Percentiles rank a stretch among this genome's conserved stretches.
Conservation (phyloP, 64 coral and sea anemone species). For the Catalaphyllia jardinei region DNA sequence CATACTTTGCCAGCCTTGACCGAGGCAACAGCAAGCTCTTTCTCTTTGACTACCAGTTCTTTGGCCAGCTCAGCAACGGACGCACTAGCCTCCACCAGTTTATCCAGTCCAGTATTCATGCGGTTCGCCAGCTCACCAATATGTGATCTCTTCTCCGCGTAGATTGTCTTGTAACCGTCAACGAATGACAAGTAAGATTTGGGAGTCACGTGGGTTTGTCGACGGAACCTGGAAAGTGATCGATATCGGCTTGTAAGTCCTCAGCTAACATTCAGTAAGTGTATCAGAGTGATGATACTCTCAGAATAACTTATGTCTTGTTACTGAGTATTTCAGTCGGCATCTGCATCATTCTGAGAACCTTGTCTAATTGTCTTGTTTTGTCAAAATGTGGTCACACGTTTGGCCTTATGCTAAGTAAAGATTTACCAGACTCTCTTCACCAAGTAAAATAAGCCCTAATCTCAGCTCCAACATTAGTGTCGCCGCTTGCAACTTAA, state of each 20-base stretch:
- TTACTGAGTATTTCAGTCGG: too few relatives aligned
- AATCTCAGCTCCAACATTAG: too few relatives aligned
- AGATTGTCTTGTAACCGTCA: conserved; percentile 98
- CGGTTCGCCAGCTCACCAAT: conserved; percentile 91
- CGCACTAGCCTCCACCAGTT: conserved; percentile 90
- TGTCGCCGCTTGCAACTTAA: too few relatives aligned
- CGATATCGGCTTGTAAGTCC: not conserved
- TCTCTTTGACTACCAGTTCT: conserved; percentile 95
- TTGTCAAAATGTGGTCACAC: too few relatives aligned
- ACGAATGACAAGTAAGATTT: conserved; percentile 98
- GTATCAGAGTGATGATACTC: not conserved
- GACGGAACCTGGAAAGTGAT: conserved; percentile 74
- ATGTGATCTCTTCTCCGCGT: conserved; percentile 76
- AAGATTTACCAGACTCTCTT: too few relatives aligned
- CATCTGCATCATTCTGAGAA: too few relatives aligned
- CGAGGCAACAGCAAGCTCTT: conserved; percentile 95
- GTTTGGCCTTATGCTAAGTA: too few relatives aligned
- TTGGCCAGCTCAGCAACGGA: conserved; percentile 92
- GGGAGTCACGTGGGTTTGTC: conserved; percentile 96
- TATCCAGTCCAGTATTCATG: conserved; percentile 97
- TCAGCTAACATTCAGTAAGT: not conserved
- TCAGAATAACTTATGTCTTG: too few relatives aligned
- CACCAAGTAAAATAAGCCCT: too few relatives aligned
- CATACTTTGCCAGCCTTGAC: conserved; percentile 92
- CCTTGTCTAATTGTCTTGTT: too few relatives aligned